phyloP scores from a whole-genome alignment of 2,113 vertebrate genomes.

The Rafetus swinhoei region DNA sequence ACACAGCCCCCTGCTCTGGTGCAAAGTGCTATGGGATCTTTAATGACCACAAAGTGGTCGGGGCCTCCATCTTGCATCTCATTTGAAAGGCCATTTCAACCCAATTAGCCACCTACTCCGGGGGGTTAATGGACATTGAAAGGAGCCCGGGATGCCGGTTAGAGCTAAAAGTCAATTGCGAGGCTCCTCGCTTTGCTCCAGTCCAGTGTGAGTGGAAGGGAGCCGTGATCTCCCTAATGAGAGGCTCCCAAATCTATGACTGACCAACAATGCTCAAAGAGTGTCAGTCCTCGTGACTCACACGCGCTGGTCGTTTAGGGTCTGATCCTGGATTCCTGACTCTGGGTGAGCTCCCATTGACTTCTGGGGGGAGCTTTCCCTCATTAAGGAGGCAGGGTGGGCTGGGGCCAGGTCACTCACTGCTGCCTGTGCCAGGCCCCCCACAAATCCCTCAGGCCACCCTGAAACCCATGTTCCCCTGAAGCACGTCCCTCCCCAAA shows the following conservation, averaged over 20 bases:
- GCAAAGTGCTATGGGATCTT: constrained; percentile 6
- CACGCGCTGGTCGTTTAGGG: background rate
- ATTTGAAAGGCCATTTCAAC: constrained; percentile 48
- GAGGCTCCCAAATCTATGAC: background rate
- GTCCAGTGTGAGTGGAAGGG: background rate
- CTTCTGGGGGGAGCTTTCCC: background rate
- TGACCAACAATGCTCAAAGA: background rate
- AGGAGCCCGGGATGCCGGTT: constrained; percentile 39
- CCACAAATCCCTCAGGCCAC: too few relatives aligned
- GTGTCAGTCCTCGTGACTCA: constrained; percentile 4
- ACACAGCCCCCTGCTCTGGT: background rate
- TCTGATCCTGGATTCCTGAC: background rate
- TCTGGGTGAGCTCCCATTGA: background rate
- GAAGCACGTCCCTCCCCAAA: too few relatives aligned
- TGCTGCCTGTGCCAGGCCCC: too few relatives aligned
- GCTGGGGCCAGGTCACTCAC: too few relatives aligned
- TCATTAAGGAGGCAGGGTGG: background rate
- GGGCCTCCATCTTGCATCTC: constrained; percentile 34
- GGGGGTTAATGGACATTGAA: constrained; percentile 62
- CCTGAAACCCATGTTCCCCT: too few relatives aligned
- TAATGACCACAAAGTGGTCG: constrained; percentile 22
- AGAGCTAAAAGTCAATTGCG: constrained; percentile 68
- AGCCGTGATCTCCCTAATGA: background rate
- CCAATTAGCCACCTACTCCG: constrained; percentile 67
- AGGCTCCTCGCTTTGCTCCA: constrained; percentile 30